These are phyloP conservation scores for Tribolium freemani DNA, from an alignment of 2,888 invertebrate species.

Conservation along the genomic window DNA sequence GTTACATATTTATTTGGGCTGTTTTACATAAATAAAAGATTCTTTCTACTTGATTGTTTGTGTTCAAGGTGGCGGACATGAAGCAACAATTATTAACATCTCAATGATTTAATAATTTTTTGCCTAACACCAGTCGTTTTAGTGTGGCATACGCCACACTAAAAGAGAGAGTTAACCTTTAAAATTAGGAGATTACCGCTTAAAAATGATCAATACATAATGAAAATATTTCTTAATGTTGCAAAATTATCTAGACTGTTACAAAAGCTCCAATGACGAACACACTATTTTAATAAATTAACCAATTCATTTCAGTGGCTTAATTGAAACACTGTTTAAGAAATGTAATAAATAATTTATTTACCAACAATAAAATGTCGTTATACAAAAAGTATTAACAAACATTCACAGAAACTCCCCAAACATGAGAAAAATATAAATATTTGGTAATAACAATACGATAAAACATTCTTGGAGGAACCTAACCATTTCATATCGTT, in stretches of 20 bases:
- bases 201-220: slow-evolving; percentile 28
- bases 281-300: not conserved
- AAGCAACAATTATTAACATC: slow-evolving; percentile 19
- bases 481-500: slow-evolving; percentile 1
- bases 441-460: slow-evolving; percentile 38
- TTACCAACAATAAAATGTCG: slow-evolving; percentile 33
- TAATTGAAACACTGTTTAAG: slow-evolving; percentile 22
- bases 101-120: slow-evolving; percentile 17
- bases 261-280: slow-evolving; percentile 14
- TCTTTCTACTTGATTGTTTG: not conserved
- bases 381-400: slow-evolving; percentile 26
- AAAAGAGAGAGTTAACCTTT: slow-evolving; percentile 41
- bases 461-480: not conserved
- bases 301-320: not conserved
- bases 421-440: slow-evolving; percentile 7
- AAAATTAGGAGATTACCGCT: slow-evolving; percentile 28
- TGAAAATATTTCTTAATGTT: slow-evolving; percentile 7
- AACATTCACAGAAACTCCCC: not conserved
- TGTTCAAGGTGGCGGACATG: not conserved
- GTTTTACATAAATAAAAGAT: slow-evolving; percentile 21
- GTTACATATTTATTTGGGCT: slow-evolving; percentile 30
- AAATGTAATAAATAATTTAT: slow-evolving; percentile 42
- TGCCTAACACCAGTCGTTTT: slow-evolving; percentile 2
- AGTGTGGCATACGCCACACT: not conserved
- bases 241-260: slow-evolving; percentile 8